These are phyloP conservation scores for Limenitis camilla DNA, from an alignment of 2,888 invertebrate species.

Conservation along the genomic window DNA sequence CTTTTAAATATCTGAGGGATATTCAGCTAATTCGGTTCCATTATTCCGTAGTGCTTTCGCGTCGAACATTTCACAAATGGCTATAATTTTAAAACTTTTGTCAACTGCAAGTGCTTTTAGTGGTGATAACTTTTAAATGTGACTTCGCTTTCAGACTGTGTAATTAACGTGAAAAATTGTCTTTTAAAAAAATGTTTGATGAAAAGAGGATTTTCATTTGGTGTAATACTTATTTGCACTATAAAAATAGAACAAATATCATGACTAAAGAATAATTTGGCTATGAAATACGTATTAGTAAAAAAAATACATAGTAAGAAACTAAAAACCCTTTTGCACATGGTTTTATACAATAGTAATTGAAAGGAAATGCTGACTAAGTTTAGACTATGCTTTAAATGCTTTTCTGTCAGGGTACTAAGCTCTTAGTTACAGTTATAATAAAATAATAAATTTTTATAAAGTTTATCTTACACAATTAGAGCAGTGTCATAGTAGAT, in stretches of 20 bases:
- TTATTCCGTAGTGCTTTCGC: slow-evolving; percentile 14
- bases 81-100: slow-evolving; percentile 20
- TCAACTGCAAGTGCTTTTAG: slow-evolving; percentile 6
- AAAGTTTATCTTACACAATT: too few species aligned
- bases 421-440: too few species aligned
- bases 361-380: too few species aligned
- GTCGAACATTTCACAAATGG: slow-evolving; percentile 13
- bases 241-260: background rate
- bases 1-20: slow-evolving; percentile 9
- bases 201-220: background rate
- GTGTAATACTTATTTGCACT: background rate
- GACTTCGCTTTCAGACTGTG: slow-evolving; percentile 4
- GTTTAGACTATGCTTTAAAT: too few species aligned
- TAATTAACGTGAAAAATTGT: slow-evolving; percentile 1
- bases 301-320: too few species aligned
- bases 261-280: background rate
- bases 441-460: too few species aligned
- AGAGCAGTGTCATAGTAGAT: too few species aligned
- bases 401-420: too few species aligned
- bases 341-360: too few species aligned
- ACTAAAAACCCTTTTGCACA: too few species aligned
- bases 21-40: slow-evolving; percentile 20
- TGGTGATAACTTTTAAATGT: slow-evolving; percentile 12
- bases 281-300: too few species aligned
- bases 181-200: background rate